Percentiles rank a stretch among this genome's conserved stretches.
Conservation (phyloP, 2,888 invertebrate genomes). For the Teinopalpus imperialis region DNA sequence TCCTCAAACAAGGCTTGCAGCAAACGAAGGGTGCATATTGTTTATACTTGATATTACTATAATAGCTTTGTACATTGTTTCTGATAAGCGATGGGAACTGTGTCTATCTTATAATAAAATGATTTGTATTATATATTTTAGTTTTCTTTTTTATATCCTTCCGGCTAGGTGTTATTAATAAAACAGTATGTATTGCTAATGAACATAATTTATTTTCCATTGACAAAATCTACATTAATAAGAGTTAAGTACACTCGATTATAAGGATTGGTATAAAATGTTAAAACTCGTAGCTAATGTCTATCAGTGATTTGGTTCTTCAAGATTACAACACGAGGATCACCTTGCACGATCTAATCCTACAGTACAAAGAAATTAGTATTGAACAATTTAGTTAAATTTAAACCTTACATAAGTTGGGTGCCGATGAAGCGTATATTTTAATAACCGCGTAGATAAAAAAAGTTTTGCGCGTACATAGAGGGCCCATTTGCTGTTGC, state of each 20-base stretch:
- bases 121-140: slow-evolving; percentile 84
- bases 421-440: slow-evolving; percentile 27
- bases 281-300: slow-evolving; percentile 73
- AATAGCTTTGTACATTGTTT: slow-evolving; percentile 88
- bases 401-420: slow-evolving; percentile 33
- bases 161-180: slow-evolving; percentile 32
- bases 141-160: slow-evolving; percentile 42
- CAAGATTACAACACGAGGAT: slow-evolving; percentile 64
- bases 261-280: slow-evolving; percentile 81
- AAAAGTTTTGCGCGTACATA: slow-evolving; percentile 7
- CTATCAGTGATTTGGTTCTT: slow-evolving; percentile 75
- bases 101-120: slow-evolving; percentile 87
- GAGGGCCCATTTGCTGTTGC: slow-evolving; percentile 23
- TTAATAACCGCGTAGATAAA: slow-evolving; percentile 28
- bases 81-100: slow-evolving; percentile 87
- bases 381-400: slow-evolving; percentile 32
- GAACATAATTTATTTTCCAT: slow-evolving; percentile 78
- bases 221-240: slow-evolving; percentile 79
- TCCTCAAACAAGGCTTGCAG: slow-evolving; percentile 80
- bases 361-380: slow-evolving; percentile 40
- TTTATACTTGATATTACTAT: slow-evolving; percentile 83
- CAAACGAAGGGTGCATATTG: slow-evolving; percentile 82
- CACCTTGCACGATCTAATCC: slow-evolving; percentile 45
- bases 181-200: slow-evolving; percentile 60
- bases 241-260: slow-evolving; percentile 80